A percentile compares a stretch with the other conserved stretches of the same genome.
These are phyloP conservation scores for Myopa tessellatipennis DNA, from an alignment of 2,888 invertebrate genomes.

Conservation along the genomic window DNA sequence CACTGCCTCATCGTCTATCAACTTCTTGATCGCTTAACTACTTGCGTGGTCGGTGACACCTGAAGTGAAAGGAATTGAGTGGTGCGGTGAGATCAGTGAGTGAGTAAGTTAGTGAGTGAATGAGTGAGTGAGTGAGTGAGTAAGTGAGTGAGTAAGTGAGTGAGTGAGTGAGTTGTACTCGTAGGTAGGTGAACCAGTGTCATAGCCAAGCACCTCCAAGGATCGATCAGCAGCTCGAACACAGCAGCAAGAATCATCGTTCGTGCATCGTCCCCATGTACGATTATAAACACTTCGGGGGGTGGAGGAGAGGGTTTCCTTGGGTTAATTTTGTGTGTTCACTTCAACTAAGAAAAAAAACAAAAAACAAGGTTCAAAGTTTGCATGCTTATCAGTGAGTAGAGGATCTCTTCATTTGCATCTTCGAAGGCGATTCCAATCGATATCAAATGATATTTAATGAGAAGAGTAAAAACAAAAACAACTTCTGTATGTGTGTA, in stretches of 20 bases:
- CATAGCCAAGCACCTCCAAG: neutral
- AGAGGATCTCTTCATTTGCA: conserved; percentile 5
- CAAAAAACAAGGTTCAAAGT: neutral
- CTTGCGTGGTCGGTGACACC: neutral
- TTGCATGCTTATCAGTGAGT: neutral
- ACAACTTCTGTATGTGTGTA: too few species aligned
- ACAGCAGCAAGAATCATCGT: neutral
- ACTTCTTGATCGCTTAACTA: neutral
- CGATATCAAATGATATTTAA: neutral
- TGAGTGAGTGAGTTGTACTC: neutral
- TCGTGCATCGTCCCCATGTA: conserved; percentile 12
- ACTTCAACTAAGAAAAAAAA: neutral
- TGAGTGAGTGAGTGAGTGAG: neutral
- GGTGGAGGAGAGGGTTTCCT: too few species aligned
- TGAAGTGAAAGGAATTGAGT: conserved; percentile 21
- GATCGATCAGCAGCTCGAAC: neutral
- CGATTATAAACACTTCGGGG: neutral
- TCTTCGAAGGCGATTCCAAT: neutral
- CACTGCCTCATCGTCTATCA: too few species aligned
- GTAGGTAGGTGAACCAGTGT: neutral
- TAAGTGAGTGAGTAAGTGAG: neutral
- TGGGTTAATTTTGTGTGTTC: neutral
- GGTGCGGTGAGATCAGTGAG: neutral
- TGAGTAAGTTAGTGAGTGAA: neutral
- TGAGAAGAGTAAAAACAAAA: neutral